Percentiles rank a stretch among this genome's conserved stretches.
These are phyloP conservation scores for Eueides isabella DNA, from an alignment of 1,140 invertebrate species.

Conservation along the genomic window DNA sequence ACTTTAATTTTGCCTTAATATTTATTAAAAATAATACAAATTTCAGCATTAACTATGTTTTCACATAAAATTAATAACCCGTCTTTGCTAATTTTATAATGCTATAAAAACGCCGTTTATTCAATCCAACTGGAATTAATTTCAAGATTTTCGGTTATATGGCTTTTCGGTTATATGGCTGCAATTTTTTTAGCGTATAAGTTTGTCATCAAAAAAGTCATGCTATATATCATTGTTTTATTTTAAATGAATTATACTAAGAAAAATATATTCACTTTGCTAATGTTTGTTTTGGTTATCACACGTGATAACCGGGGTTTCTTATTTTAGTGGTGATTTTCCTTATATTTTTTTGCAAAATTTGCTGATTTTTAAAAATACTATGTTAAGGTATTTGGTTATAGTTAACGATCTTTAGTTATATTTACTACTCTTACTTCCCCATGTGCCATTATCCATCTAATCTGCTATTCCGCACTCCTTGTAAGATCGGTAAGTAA, in stretches of 20 bases:
- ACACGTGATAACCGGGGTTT: too few relatives aligned
- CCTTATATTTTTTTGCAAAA: too few relatives aligned
- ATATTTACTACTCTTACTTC: too few relatives aligned
- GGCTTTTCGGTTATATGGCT: not conserved
- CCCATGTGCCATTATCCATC: too few relatives aligned
- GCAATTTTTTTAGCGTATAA: not conserved
- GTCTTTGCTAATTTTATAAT: not conserved
- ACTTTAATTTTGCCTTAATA: not conserved
- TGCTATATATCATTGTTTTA: not conserved
- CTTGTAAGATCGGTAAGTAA: too few relatives aligned
- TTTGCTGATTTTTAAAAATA: too few relatives aligned
- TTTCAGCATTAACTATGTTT: not conserved
- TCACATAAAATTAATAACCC: not conserved
- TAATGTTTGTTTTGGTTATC: too few relatives aligned
- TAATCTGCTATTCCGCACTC: too few relatives aligned
- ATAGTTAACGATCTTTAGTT: too few relatives aligned
- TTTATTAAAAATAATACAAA: not conserved
- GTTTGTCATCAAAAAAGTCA: not conserved
- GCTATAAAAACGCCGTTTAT: not conserved
- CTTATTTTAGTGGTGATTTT: too few relatives aligned
- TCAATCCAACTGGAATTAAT: not conserved
- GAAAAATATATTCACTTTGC: too few relatives aligned
- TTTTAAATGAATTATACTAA: not conserved
- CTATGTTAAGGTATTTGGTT: too few relatives aligned
- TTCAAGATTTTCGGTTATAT: not conserved